Evolutionary conservation across 2,888 invertebrate species (phyloP), one percentile per base, ranked within the genome.

Genomic region (Lampropteryx suffumata): DNA sequence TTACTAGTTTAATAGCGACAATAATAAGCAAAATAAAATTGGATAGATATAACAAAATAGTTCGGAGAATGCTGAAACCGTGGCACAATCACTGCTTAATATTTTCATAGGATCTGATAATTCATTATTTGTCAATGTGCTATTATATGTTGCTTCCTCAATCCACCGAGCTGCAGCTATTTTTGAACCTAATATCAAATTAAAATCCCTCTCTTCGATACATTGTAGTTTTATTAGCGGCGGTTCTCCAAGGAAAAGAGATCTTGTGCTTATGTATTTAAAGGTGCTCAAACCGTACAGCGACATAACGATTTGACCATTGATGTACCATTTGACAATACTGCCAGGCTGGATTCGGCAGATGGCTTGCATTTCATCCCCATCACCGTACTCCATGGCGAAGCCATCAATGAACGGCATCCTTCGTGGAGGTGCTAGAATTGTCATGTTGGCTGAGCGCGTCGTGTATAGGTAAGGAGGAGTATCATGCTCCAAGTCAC

Each of bases 211-310:
- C 8, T 53, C 90, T 71, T 74, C 91, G 33, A 83, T 92, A 79
- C 84, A 93, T 62, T 71, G 92, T 66, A 77, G 84, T 57, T 81
- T 90, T 40, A 92, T 72, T 69, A 84, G 82, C 56, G 91, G 83
- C 59, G 91, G 74, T 14, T 52, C 65, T 82, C 90, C 92, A 62
- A 87, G 57, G 78, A 85, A 84, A 4, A 79, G 57, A 0, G 73
- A 57, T 9, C 79, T 71, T 0, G 73, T 73, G 59, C 79, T 82
- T 28, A 64, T 73, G 40, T 64, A 71, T 28, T 70, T 79, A 17
- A 88, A 69, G 1, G 69, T 62, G 0, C 69, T 56, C 1, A 73
- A 74, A 9, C 82, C 83, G 44, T 80, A 68, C 62, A 81, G 64
- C 8, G 53, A 40, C 30, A 53, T 37, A 12, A 48, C 10, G 10